Percentiles rank a stretch among this genome's conserved stretches.
Evolutionary conservation across 2,113 vertebrate genomes (phyloP).

Genomic region (Clarias batrachus): DNA sequence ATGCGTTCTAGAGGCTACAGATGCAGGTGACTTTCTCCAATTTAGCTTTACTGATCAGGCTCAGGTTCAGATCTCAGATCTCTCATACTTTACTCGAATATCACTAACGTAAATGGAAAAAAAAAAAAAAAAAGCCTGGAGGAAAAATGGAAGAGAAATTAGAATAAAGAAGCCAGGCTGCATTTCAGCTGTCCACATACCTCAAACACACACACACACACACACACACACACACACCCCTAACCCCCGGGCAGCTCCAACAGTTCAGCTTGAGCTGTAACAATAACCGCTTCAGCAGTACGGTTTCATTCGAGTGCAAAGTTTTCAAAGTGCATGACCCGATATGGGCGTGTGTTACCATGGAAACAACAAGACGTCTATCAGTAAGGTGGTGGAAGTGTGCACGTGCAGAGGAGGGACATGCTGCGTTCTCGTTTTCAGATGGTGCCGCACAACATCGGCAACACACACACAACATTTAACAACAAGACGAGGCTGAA

Average conservation of each 20-base stretch:
- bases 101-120: not conserved
- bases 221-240: not conserved
- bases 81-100: not conserved
- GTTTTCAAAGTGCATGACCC: not conserved
- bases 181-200: constrained; percentile 13
- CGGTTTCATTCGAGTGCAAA: not conserved
- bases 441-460: not conserved
- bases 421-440: not conserved
- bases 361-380: not conserved
- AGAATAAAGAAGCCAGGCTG: not conserved
- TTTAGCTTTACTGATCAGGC: not conserved
- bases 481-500: too few species aligned
- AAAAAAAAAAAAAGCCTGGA: not conserved
- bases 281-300: too few species aligned
- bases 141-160: not conserved
- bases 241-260: constrained; percentile 41
- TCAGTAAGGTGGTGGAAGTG: not conserved
- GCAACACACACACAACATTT: not conserved
- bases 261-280: constrained; percentile 8
- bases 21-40: not conserved
- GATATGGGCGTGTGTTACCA: not conserved
- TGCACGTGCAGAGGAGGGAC: not conserved
- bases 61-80: not conserved
- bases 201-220: not conserved
- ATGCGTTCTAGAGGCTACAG: not conserved